Conservation (phyloP, 1,140 invertebrate genomes). For the Araneus ventricosus region DNA sequence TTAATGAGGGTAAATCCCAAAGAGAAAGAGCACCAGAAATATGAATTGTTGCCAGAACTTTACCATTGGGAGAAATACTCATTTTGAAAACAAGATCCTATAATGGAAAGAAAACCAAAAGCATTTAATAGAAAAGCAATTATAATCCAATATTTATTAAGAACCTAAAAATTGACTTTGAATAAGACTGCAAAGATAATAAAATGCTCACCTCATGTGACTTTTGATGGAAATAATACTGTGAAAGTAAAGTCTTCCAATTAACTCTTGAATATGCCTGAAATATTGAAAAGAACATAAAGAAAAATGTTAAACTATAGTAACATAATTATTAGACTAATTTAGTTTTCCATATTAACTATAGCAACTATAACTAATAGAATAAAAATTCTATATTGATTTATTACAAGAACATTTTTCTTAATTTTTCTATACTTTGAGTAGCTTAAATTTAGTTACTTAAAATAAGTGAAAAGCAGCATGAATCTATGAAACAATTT, state of each 20-base stretch:
- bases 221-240: constrained; percentile 35
- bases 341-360: too few species aligned
- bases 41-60: constrained; percentile 85
- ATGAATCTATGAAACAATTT: too few species aligned
- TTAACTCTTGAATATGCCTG: constrained; percentile 46
- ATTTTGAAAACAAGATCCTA: constrained; percentile 85
- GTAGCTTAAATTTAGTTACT: too few species aligned
- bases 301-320: too few species aligned
- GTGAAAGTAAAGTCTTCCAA: constrained; percentile 34
- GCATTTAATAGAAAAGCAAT: neutral
- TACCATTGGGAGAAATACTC: constrained; percentile 84
- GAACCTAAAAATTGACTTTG: neutral
- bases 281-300: neutral
- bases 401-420: too few species aligned
- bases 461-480: too few species aligned
- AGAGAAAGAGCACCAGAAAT: constrained; percentile 86
- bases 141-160: neutral
- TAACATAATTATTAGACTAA: too few species aligned
- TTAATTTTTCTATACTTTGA: too few species aligned
- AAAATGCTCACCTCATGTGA: constrained; percentile 11
- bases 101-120: constrained; percentile 1
- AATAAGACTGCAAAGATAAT: neutral
- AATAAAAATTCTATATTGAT: too few species aligned
- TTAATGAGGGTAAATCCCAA: constrained; percentile 86
- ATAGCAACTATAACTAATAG: too few species aligned